A percentile compares a stretch with the other conserved stretches of the same genome.
Conservation (phyloP, 2,113 vertebrate genomes). For the Scatophagus argus region DNA sequence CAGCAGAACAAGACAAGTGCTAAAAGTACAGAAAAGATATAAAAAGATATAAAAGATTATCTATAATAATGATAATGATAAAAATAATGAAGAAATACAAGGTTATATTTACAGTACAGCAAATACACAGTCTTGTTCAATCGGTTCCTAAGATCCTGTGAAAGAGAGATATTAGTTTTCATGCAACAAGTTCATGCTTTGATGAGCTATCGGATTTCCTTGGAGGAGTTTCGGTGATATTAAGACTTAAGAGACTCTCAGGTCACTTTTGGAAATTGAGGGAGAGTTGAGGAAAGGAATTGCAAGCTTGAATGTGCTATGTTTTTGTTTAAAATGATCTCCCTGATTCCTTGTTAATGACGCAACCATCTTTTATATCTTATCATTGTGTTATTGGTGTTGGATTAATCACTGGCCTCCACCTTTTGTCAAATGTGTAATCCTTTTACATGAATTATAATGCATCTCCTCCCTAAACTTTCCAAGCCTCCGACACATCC, state of each 20-base stretch:
- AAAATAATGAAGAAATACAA: no score
- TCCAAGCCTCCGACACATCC: conserved; percentile 4
- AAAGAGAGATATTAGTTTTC: conserved; percentile 51
- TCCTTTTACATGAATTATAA: conserved; percentile 28
- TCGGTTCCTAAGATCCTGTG: conserved; percentile 38
- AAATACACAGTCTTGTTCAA: conserved; percentile 24
- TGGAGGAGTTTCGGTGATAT: neutral
- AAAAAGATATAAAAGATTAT: no score
- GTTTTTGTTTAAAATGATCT: conserved; percentile 18
- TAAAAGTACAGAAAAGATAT: no score
- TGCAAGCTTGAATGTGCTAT: conserved; percentile 14
- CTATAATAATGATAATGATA: no score
- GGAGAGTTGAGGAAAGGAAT: neutral
- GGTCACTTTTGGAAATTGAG: neutral
- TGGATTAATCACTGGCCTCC: conserved; percentile 25
- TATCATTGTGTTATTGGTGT: conserved; percentile 7
- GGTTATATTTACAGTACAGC: no score
- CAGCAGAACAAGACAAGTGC: no score
- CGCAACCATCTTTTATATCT: neutral
- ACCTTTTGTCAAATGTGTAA: conserved; percentile 17
- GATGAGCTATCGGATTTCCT: conserved; percentile 42
- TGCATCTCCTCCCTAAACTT: conserved; percentile 35
- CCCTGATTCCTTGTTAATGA: conserved; percentile 1
- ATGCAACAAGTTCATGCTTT: conserved; percentile 28
- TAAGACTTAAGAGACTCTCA: neutral